Conservation (phyloP, 1,140 invertebrate species). For the Diuraphis noxia region DNA sequence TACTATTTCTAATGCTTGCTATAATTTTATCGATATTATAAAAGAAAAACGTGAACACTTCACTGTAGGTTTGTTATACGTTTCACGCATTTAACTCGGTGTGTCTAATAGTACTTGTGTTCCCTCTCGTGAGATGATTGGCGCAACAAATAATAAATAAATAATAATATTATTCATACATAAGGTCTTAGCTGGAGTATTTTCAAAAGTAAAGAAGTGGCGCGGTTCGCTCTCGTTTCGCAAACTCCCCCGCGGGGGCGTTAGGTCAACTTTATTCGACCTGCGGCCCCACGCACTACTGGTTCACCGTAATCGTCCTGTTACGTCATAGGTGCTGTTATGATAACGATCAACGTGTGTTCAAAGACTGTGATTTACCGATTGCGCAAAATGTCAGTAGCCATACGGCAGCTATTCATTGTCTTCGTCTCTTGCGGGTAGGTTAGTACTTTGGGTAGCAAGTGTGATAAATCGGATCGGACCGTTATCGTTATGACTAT, state of each 20-base stretch:
- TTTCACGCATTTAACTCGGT: background rate
- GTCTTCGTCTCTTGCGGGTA: background rate
- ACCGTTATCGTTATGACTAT: constrained; percentile 11
- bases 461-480: background rate
- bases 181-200: background rate
- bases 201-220: background rate
- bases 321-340: background rate
- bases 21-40: background rate
- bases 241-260: constrained; percentile 3
- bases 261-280: background rate
- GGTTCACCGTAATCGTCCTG: background rate
- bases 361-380: background rate
- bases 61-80: background rate
- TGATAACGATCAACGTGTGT: background rate
- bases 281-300: background rate
- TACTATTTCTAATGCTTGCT: background rate
- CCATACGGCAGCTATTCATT: background rate
- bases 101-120: background rate
- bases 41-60: background rate
- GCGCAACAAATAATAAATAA: background rate
- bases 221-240: constrained; percentile 24
- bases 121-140: background rate
- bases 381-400: constrained; percentile 20
- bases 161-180: background rate
- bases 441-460: too few species aligned